Percentiles rank a stretch among this genome's conserved stretches.
These are phyloP conservation scores for Chromis chromis DNA, from an alignment of 2,797 vertebrate genomes.

Conservation along the genomic window DNA sequence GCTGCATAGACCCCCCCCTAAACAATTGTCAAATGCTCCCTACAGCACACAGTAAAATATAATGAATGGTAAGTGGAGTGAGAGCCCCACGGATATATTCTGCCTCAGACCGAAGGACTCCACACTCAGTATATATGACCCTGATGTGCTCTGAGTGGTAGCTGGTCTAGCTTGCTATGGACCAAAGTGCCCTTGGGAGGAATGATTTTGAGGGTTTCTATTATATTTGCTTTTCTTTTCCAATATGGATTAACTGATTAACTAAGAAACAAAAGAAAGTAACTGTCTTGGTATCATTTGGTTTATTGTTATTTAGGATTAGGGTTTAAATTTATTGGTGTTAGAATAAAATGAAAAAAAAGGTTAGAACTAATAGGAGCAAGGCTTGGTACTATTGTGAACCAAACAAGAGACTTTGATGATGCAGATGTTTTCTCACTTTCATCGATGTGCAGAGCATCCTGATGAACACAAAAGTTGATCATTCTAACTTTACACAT, in stretches of 20 bases:
- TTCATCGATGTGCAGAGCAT: not conserved
- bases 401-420: not conserved
- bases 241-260: slow-evolving; percentile 1
- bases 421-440: not conserved
- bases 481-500: not conserved
- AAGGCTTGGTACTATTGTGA: slow-evolving; percentile 55
- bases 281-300: slow-evolving; percentile 26
- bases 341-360: slow-evolving; percentile 3
- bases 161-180: slow-evolving; percentile 57
- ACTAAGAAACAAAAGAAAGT: not conserved
- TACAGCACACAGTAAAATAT: slow-evolving; percentile 28
- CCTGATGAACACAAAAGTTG: slow-evolving; percentile 2
- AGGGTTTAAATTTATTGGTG: slow-evolving; percentile 8
- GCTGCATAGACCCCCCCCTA: not conserved
- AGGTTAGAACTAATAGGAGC: slow-evolving; percentile 43
- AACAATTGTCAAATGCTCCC: slow-evolving; percentile 27
- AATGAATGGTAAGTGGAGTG: slow-evolving; percentile 34
- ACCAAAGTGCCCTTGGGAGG: slow-evolving; percentile 75
- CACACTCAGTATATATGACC: slow-evolving; percentile 31
- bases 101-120: slow-evolving; percentile 29
- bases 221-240: slow-evolving; percentile 15
- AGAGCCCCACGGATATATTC: slow-evolving; percentile 23
- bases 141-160: slow-evolving; percentile 37
- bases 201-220: slow-evolving; percentile 33
- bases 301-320: slow-evolving; percentile 14